These are phyloP conservation scores for Heliconius ismenius DNA, from an alignment of 2,888 invertebrate species.

Conservation along the genomic window DNA sequence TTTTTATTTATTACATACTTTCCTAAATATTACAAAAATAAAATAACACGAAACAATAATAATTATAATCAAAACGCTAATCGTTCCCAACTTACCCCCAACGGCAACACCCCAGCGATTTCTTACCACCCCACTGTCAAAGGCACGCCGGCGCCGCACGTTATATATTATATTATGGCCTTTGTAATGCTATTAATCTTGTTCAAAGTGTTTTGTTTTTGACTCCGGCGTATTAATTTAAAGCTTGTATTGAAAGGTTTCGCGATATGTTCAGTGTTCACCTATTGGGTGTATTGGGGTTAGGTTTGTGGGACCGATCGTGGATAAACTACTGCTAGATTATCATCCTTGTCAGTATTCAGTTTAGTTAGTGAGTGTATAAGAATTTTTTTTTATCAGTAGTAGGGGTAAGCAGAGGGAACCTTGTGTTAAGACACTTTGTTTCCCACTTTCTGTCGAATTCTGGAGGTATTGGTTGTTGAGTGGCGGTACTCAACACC, in stretches of 20 bases:
- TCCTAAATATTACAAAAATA: no score
- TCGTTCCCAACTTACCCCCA: constrained; percentile 46
- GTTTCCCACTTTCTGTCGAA: no score
- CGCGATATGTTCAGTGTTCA: constrained; percentile 4
- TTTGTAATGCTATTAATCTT: constrained; percentile 76
- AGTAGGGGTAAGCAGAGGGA: no score
- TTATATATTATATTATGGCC: constrained; percentile 72
- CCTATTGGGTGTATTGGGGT: neutral
- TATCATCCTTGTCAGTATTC: no score
- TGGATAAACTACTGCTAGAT: neutral
- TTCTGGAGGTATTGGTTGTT: no score
- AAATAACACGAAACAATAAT: no score
- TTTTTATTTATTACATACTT: no score
- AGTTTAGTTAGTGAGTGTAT: no score
- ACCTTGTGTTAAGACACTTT: no score
- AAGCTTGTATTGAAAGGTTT: constrained; percentile 47
- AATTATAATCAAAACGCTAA: neutral
- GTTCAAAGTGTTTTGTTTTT: constrained; percentile 64
- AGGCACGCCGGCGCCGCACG: constrained; percentile 61
- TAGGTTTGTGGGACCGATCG: neutral
- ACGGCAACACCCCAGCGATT: constrained; percentile 47
- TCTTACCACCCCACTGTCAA: constrained; percentile 66
- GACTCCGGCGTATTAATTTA: constrained; percentile 63
- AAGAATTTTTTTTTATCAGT: neutral
- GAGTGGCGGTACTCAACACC: no score